Evolutionary conservation across 2,113 vertebrate species (phyloP), one percentile per base, ranked within the genome.

Genomic region (Caranx ignobilis): DNA sequence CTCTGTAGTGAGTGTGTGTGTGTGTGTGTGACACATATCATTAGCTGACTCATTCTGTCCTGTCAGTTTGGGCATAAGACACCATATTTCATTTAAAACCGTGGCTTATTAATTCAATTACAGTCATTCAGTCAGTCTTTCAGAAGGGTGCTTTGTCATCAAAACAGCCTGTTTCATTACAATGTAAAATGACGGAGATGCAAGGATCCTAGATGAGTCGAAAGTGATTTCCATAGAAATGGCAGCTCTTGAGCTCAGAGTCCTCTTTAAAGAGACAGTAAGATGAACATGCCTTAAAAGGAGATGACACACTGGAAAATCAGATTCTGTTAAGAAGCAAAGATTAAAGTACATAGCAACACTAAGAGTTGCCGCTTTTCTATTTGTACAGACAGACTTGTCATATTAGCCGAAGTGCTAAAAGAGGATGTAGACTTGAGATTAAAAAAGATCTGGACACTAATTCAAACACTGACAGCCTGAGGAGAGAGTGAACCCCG

Each of bases 81-180:
- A 60, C 70, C 68, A 86, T 87, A 82, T 88, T 93, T 88, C 78
- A 86, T 63, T 55, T 71, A 77, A 84, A 87, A 77, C 54, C 55
- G 34, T 84, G 67, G 61, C 55, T 74, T 83, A 84, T 82, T 84
- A 83, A 89, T 90, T 90, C 71, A 86, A 87, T 87, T 87, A 81
- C 60, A 76, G 57, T 73, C 77, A 88, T 87, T 81, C 81, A 52
- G 55, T 83, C 39, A 63, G 81, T 83, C 84, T 87, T 83, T 91
- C 43, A 80, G 66, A 48, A 62, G 48, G 71, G 84, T 81, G 78
- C 81, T 84, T 86, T 77, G 73, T 91, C 88, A 89, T 85, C 88
- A 79, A 88, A 87, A 69, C 73, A 79, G 75, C 48, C 72, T 2
- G 47, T 73, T 82, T 85, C 52, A 85, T 79, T 78, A 71, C 65